Base-by-base conservation (phyloP, 2,797 vertebrate genomes). In the Ambastaia sidthimunki region DNA sequence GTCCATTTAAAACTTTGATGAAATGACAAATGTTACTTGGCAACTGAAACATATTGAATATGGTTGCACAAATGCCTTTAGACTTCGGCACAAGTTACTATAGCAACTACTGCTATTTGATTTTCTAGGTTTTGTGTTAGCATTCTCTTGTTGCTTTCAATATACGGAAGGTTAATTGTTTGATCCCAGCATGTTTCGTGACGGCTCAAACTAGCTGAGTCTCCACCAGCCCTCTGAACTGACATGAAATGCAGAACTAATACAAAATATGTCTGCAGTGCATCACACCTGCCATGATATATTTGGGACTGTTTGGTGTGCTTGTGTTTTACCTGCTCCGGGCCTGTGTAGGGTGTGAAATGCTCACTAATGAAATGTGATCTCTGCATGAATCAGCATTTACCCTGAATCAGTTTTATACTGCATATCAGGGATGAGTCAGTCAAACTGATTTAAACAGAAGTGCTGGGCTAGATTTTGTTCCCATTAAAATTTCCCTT, bases 161-260 rank as follows among this genome's bases (percentile, higher is more conserved):
- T 76, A 78, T 80, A 82, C 81, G 70, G 52, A 77, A 86, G 83
- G 85, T 83, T 86, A 86, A 86, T 86, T 83, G 82, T 80, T 82
- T 85, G 85, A 86, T 75, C 83, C 63, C 77, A 66, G 74, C 74
- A 71, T 74, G 54, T 11, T 72, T 57, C 50, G 72, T 76, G 83
- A 71, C 13, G 59, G 59, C 80, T 78, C 66, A 82, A 62, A 74
- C 66, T 44, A 37, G n/a, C 44, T 28, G 34, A 10, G 54, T 41
- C 68, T 62, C 57, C 12, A 60, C 47, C 21, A 18, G 13, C 34
- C 47, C 1, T 10, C 67, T 13, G 41, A 28, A 41, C 28, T n/a
- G 3, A 67, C 31, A 19, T 54, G 25, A 69, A 73, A 59, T 73
- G 41, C n/a, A 62, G 54, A 68, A 34, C 37, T 23, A 74, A 37